phyloP scores from a whole-genome alignment of 2,888 invertebrate species.

The Mimumesa dahlbomi region DNA sequence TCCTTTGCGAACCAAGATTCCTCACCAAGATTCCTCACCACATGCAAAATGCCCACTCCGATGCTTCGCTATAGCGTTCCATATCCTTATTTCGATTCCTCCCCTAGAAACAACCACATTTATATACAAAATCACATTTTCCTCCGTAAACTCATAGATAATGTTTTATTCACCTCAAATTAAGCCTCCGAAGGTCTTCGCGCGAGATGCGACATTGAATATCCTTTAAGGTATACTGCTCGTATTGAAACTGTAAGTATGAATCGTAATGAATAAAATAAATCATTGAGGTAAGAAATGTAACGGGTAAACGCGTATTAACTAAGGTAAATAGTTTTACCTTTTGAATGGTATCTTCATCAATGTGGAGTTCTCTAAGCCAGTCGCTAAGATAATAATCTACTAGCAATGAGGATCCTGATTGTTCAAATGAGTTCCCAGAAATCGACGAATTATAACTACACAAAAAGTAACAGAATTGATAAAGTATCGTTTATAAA shows the following conservation, averaged over 20 bases:
- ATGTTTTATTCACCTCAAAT: slow-evolving; percentile 85
- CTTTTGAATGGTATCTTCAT: slow-evolving; percentile 85
- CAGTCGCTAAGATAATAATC: slow-evolving; percentile 86
- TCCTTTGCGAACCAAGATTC: slow-evolving; percentile 12
- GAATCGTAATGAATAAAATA: slow-evolving; percentile 6
- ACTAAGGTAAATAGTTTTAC: slow-evolving; percentile 72
- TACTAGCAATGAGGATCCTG: slow-evolving; percentile 70
- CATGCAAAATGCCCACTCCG: no score
- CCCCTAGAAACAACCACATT: slow-evolving; percentile 82
- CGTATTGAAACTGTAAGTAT: slow-evolving; percentile 83
- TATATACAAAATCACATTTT: slow-evolving; percentile 15
- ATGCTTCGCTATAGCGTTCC: slow-evolving; percentile 86
- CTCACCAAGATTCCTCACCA: no score
- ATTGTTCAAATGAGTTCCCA: slow-evolving; percentile 59
- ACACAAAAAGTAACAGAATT: background rate
- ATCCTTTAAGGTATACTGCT: slow-evolving; percentile 91
- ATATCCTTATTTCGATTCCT: slow-evolving; percentile 91
- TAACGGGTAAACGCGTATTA: background rate
- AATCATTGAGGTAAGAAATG: slow-evolving; percentile 7
- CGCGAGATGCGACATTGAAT: slow-evolving; percentile 89
- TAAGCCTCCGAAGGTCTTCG: slow-evolving; percentile 90
- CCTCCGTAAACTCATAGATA: background rate
- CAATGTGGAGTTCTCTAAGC: slow-evolving; percentile 87
- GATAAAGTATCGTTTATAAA: no score
- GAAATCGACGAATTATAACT: slow-evolving; percentile 69